Evolutionary conservation across 2,113 vertebrate species (phyloP), one percentile per base, ranked within the genome.

Genomic region (Dermatemys mawii): DNA sequence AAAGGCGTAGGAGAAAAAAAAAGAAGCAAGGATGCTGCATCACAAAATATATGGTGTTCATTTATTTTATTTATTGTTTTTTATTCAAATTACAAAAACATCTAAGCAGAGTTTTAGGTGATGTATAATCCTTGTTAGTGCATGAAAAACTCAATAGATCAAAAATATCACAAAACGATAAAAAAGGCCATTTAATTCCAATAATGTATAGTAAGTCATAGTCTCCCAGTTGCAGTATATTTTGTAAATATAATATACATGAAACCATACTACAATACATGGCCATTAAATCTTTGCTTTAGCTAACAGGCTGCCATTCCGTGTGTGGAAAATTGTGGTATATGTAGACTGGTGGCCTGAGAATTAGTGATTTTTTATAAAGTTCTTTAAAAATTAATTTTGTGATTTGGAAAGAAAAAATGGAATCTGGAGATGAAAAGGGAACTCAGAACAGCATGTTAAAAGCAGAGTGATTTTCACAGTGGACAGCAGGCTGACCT

Each of bases 1-100:
- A 89, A 57, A 91, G 5, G 83, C 60, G 89, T 75, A 93, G 85
- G 92, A 81, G 21, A 90, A 94, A 94, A 92, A 48, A 95, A 95
- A 93, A 85, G 2, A 14, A 85, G 17, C 26, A 83, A 85, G 60
- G 91, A 67, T 78, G 21, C 41, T 90, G 92, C 92, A 93, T 92
- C 53, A 57, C 4, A 81, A 5, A 90, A 90, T 22, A 83, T 0
- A 2, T 87, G 48, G 63, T 91, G 54, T 81, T 84, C 27, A 46
- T 86, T 94, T 88, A 53, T 57, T 78, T 78, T 87, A 55, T 78
- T 55, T 86, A 6, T 48, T 84, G 13, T 0, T 94, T 88, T 92
- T 87, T 1, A 83, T 90, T 70, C 13, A 90, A 78, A 85, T 87
- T 83, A 79, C 1, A 11, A 86, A 76, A 50, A 29, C 26, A 29